phyloP scores from a whole-genome alignment of 1,140 invertebrate species.

The Melanaphis sacchari region DNA sequence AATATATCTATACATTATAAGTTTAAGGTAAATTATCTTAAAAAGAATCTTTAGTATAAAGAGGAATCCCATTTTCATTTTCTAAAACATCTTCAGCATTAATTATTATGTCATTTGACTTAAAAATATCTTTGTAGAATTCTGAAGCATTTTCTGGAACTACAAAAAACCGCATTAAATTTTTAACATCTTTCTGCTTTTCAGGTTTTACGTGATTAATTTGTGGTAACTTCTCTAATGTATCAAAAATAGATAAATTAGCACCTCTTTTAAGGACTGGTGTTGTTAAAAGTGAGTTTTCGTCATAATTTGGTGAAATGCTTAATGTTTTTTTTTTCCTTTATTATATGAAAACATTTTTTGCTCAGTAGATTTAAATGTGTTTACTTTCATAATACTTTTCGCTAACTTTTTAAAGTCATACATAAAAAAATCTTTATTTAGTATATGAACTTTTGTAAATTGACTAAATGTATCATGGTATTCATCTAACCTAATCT shows the following conservation, averaged over 20 bases:
- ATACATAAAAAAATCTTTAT: too few relatives aligned
- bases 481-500: too few relatives aligned
- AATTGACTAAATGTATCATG: too few relatives aligned
- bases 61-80: background rate
- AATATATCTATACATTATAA: background rate
- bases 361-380: background rate
- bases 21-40: background rate
- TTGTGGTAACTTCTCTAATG: background rate
- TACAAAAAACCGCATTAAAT: background rate
- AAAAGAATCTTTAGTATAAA: background rate
- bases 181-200: background rate
- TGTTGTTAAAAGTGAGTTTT: background rate
- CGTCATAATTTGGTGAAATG: background rate
- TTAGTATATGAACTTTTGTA: too few relatives aligned
- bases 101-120: background rate
- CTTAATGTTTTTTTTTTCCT: background rate
- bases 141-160: background rate
- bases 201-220: background rate
- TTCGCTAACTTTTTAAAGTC: background rate
- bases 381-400: background rate
- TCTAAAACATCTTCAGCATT: background rate
- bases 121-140: slow-evolving; percentile 1
- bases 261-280: background rate
- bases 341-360: background rate
- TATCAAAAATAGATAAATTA: slow-evolving; percentile 1